These are phyloP conservation scores for Loriculus beryllinus DNA, from an alignment of 2,797 vertebrate genomes.

Conservation along the genomic window DNA sequence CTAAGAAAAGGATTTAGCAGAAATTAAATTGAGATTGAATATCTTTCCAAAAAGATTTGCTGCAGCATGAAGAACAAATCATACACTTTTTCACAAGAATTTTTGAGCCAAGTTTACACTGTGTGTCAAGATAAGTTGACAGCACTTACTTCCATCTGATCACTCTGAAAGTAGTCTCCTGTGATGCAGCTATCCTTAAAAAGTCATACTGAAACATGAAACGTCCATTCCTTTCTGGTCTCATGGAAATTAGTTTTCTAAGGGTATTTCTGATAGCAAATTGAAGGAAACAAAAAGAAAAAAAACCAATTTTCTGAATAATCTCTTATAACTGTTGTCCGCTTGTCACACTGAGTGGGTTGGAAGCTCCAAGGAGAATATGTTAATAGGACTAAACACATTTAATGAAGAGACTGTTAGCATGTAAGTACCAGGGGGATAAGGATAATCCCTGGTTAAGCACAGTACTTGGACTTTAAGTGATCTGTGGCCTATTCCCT, in stretches of 20 bases:
- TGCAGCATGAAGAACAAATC: not conserved
- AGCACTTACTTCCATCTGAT: not conserved
- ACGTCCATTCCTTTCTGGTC: not conserved
- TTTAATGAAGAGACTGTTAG: not conserved
- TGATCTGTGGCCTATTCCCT: not conserved
- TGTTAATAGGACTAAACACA: not conserved
- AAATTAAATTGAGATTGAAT: not conserved
- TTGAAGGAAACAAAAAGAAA: not conserved
- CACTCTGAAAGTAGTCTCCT: not conserved
- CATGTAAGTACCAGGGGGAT: not conserved
- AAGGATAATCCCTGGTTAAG: not conserved
- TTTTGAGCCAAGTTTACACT: not conserved
- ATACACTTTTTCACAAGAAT: not conserved
- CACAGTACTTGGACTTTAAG: not conserved
- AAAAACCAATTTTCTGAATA: not conserved
- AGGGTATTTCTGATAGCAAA: not conserved
- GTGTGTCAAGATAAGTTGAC: not conserved
- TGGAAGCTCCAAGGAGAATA: not conserved
- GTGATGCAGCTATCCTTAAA: not conserved
- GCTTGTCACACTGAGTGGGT: not conserved
- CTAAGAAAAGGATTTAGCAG: not conserved
- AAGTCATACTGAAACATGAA: not conserved
- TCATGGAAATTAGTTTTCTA: not conserved
- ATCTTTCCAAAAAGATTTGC: not conserved
- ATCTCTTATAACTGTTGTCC: not conserved